Base-by-base conservation (phyloP, 2,113 vertebrate genomes). In the Cisticola juncidis region DNA sequence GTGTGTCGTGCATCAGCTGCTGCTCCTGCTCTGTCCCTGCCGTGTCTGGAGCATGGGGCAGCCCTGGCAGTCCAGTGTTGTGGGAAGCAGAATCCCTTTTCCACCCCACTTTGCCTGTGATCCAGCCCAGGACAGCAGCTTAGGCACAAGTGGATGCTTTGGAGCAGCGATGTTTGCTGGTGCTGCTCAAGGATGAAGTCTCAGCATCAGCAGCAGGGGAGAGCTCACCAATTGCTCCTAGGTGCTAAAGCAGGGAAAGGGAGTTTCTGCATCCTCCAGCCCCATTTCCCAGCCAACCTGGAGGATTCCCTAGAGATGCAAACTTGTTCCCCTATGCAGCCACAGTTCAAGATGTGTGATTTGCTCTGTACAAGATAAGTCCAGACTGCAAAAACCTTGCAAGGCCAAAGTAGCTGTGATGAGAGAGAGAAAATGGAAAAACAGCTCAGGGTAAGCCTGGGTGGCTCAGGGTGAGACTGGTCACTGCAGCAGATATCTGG, bases 41-140 rank as follows among this genome's bases (percentile, higher is more conserved):
- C 2, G 0, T 56, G 53, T 6, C 60, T 26, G 0, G 7, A 50
- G 2, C n/a, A 9, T 0, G 19, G 14, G 14, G 12, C 29, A 68
- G 29, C n/a, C 4, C 25, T 28, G 24, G 4, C 47, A 48, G 29
- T 6, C 25, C 4, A 0, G 2, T 28, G 29, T 0, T 35, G 10
- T 6, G 5, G 45, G 66, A 40, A 42, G 35, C 7, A 2, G 70
- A 50, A 51, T 22, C 17, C 33, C 13, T 61, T 76, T 44, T 11
- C 77, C 31, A 76, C 9, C 26, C 29, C 29, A 23, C 1, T 12
- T 35, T 36, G 4, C 70, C 65, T 9, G 1, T 7, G 2, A 45
- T 31, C 33, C 64, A 64, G 48, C 84, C 28, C 48, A 28, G 64
- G 24, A 68, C 38, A 1, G 72, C 12, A 23, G 47, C 45, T 12